Evolutionary conservation across 2,888 invertebrate genomes (phyloP), one percentile per base, ranked within the genome.

Genomic region (Morpho deidamia): DNA sequence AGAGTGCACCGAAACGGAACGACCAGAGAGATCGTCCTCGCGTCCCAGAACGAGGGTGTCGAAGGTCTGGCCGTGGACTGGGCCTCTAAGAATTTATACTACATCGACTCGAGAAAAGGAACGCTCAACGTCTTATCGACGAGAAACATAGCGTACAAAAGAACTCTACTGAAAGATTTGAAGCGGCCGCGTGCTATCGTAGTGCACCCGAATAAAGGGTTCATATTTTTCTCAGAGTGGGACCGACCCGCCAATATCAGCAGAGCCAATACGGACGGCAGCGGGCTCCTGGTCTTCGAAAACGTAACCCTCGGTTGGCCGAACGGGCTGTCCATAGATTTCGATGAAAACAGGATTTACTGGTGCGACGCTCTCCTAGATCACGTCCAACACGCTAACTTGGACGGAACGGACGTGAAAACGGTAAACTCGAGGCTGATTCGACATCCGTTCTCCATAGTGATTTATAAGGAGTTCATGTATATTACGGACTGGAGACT

Each of bases 331-430:
- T 96, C 97, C 1, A 96, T 99, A 60, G 99, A 99, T 81, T 97
- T 96, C 72, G 92, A 92, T 38, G 92, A 93, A 11, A 95, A 98
- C 77, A 91, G 98, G 10, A 90, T 99, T 0, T 99, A 99, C 81
- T 99, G 99, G 99, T 98, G 98, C 71, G 99, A 99, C 76, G 99
- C 99, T 3, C 83, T 98, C 2, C 90, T 99, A 7, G 99, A 99
- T 81, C 98, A 99, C 80, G 97, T 99, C 0, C 98, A 98, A 72
- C 97, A 98, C 75, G 94, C 97, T 0, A 95, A 95, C 67, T 89
- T 98, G 5, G 97, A 98, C 73, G 99, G 99, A 0, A 94, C 93
- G 0, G 97, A 98, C 74, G 95, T 98, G 0, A 94, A 93, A 68
- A 98, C 97, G 0, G 95, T 99, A 0, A 95, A 94, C 69, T 97